Percentiles rank a stretch among this genome's conserved stretches.
Evolutionary conservation across 2,113 vertebrate genomes (phyloP).

Genomic region (Apistogramma diplotaenia): DNA sequence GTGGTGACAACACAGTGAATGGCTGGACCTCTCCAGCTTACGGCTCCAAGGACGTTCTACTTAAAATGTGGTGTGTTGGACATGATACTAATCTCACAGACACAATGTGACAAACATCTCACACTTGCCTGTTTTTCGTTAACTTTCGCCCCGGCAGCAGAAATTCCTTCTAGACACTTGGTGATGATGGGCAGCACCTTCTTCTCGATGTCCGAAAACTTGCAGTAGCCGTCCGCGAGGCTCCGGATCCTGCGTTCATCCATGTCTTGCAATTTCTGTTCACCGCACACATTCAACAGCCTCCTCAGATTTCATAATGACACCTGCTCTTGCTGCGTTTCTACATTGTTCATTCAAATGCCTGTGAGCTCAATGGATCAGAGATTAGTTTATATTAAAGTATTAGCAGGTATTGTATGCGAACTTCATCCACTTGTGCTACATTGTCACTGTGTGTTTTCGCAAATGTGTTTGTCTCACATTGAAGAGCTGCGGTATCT

Average conservation of each 20-base stretch:
- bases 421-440: not conserved
- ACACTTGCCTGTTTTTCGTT: slow-evolving; percentile 76
- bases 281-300: not conserved
- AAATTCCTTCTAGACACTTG: slow-evolving; percentile 92
- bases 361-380: not conserved
- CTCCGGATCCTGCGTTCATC: slow-evolving; percentile 88
- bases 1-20: too few species aligned
- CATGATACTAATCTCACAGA: not conserved
- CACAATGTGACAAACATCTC: not conserved
- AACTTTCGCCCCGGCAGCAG: slow-evolving; percentile 68
- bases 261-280: slow-evolving; percentile 93
- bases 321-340: not conserved
- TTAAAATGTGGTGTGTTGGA: not conserved
- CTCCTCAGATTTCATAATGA: not conserved
- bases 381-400: not conserved
- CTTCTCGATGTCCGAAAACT: slow-evolving; percentile 91
- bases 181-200: slow-evolving; percentile 90
- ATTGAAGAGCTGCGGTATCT: slow-evolving; percentile 83
- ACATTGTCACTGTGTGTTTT: not conserved
- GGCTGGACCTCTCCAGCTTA: too few species aligned
- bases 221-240: slow-evolving; percentile 87
- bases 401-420: not conserved
- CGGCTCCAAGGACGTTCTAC: not conserved
- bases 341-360: not conserved
- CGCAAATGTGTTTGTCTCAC: slow-evolving; percentile 64